Conservation (phyloP, 2,888 invertebrate genomes). For the Lasioglossum oenotherae region DNA sequence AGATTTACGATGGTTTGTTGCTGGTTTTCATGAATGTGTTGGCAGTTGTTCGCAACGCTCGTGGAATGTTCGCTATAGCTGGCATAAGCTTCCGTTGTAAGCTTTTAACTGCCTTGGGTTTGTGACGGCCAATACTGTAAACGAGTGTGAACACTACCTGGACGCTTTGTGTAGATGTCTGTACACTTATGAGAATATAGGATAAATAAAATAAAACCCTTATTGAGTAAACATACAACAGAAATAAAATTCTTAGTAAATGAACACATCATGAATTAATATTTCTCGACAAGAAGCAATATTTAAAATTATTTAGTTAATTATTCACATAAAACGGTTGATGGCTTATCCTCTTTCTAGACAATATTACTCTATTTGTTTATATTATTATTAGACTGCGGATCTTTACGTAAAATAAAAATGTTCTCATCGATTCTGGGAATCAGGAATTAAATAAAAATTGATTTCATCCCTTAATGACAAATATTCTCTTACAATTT, state of each 20-base stretch:
- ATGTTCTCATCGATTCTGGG: no score
- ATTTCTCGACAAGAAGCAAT: background rate
- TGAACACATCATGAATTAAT: background rate
- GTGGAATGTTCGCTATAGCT: background rate
- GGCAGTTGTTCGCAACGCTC: background rate
- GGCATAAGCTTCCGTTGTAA: background rate
- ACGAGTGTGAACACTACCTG: background rate
- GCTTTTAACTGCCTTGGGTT: conserved; percentile 1
- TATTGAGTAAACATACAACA: background rate
- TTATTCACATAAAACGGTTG: background rate
- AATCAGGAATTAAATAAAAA: no score
- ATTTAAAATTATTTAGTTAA: background rate
- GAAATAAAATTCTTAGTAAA: background rate
- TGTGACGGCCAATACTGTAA: background rate
- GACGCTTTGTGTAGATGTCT: background rate
- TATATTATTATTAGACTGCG: background rate
- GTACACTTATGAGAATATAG: background rate
- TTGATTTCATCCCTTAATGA: no score
- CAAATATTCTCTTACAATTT: no score
- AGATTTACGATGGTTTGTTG: conserved; percentile 5
- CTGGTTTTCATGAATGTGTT: conserved; percentile 8
- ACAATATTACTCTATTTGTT: background rate
- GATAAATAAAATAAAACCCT: background rate
- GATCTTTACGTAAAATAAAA: no score
- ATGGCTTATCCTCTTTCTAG: background rate